A percentile compares a stretch with the other conserved stretches of the same genome.
phyloP scores from a whole-genome alignment of 2,797 vertebrate species.

The Helostoma temminkii region DNA sequence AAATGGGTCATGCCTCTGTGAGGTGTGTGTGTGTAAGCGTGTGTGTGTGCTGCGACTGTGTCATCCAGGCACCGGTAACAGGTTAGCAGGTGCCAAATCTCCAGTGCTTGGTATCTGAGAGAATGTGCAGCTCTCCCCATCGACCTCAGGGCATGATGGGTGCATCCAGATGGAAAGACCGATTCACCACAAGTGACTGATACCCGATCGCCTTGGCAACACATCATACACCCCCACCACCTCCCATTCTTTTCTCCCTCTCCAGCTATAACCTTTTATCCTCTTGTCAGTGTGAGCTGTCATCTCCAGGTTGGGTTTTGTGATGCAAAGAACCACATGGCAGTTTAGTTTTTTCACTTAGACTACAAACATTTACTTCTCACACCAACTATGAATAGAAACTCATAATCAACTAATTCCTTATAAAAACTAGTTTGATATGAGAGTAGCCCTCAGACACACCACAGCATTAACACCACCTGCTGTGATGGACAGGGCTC shows the following conservation, averaged over 20 bases:
- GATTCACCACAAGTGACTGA: conserved; percentile 41
- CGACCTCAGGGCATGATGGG: conserved; percentile 23
- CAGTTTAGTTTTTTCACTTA: background rate
- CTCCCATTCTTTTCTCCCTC: background rate
- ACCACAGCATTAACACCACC: too few relatives aligned
- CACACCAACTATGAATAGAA: background rate
- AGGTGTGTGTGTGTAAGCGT: conserved; percentile 5
- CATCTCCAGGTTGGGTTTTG: conserved; percentile 12
- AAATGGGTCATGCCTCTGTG: conserved; percentile 53
- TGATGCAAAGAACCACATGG: background rate
- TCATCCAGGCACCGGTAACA: conserved; percentile 23
- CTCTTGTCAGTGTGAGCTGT: conserved; percentile 32
- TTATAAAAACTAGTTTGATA: background rate
- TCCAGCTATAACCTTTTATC: conserved; percentile 27
- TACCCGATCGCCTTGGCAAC: conserved; percentile 40
- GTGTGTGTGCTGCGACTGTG: conserved; percentile 15
- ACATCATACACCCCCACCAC: background rate
- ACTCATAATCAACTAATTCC: background rate
- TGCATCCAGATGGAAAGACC: conserved; percentile 38
- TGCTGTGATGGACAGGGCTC: too few relatives aligned
- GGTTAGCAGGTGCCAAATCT: conserved; percentile 36
- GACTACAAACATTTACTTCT: too few relatives aligned
- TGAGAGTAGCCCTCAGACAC: background rate
- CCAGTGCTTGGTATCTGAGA: background rate
- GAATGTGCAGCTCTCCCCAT: background rate